Percentiles rank a stretch among this genome's conserved stretches.
These are phyloP conservation scores for Etheostoma spectabile DNA, from an alignment of 2,113 vertebrate species.

Conservation along the genomic window DNA sequence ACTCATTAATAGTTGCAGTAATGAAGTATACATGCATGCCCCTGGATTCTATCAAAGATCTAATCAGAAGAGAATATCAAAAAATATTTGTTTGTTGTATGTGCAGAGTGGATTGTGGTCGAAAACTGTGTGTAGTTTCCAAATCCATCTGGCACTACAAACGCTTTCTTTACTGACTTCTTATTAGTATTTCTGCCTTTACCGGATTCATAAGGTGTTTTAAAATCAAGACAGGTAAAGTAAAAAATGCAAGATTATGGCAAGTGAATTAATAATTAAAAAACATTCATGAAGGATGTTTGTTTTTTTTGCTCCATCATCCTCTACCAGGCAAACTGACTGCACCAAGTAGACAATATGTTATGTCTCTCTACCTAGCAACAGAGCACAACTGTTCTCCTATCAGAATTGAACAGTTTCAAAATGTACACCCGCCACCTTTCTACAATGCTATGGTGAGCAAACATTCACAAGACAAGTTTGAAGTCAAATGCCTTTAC, in stretches of 20 bases:
- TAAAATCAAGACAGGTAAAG: not conserved
- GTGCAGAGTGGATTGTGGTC: not conserved
- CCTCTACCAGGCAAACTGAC: not conserved
- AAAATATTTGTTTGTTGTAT: not conserved
- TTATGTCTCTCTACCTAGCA: slow-evolving; percentile 69
- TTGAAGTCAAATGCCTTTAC: not conserved
- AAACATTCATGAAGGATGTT: not conserved
- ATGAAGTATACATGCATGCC: not conserved
- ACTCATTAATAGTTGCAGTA: not conserved
- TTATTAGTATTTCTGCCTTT: not conserved
- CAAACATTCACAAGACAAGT: not conserved
- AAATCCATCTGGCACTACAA: slow-evolving; percentile 3
- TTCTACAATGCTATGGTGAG: not conserved
- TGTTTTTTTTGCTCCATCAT: slow-evolving; percentile 17
- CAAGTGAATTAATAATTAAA: not conserved
- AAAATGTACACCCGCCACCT: slow-evolving; percentile 10
- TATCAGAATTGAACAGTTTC: slow-evolving; percentile 44
- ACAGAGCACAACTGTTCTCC: slow-evolving; percentile 63
- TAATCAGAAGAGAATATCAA: not conserved
- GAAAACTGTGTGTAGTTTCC: slow-evolving; percentile 14
- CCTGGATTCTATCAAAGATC: not conserved
- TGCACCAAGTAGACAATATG: slow-evolving; percentile 31
- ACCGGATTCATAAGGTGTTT: not conserved
- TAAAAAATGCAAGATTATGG: not conserved
- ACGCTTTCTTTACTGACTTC: not conserved